These are phyloP conservation scores for Belgica antarctica DNA, from an alignment of 2,888 invertebrate genomes.

Conservation along the genomic window DNA sequence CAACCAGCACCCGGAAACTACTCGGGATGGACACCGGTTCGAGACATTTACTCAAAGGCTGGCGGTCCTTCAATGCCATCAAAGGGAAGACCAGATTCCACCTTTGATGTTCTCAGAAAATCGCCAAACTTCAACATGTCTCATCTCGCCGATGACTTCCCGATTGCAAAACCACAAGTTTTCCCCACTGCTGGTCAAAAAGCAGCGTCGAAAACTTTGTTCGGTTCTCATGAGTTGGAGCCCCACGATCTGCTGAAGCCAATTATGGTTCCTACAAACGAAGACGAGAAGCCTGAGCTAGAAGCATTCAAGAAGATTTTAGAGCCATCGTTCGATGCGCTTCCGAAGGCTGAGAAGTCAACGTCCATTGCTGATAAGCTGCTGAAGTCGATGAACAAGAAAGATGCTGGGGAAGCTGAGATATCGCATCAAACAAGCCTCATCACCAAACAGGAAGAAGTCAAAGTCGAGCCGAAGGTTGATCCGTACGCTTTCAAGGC, in stretches of 20 bases:
- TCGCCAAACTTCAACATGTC: conserved; percentile 55
- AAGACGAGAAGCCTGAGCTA: conserved; percentile 39
- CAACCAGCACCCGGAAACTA: not conserved
- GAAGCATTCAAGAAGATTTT: conserved; percentile 36
- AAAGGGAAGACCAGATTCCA: conserved; percentile 52
- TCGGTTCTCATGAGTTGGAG: not conserved
- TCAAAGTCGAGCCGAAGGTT: not conserved
- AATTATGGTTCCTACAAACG: conserved; percentile 27
- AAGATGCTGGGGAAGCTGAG: conserved; percentile 55
- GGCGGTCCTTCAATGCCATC: conserved; percentile 43
- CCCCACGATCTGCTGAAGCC: conserved; percentile 17
- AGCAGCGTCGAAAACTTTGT: not conserved
- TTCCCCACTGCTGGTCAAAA: not conserved
- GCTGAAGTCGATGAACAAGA: conserved; percentile 60
- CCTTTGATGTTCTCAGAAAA: conserved; percentile 56
- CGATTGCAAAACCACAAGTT: not conserved
- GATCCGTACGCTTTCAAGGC: conserved; percentile 21
- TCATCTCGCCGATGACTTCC: conserved; percentile 4
- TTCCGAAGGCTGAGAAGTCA: conserved; percentile 53
- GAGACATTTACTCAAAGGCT: conserved; percentile 36
- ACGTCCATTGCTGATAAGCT: conserved; percentile 65
- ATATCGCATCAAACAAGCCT: not conserved
- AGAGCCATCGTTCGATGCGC: conserved; percentile 46
- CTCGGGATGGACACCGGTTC: conserved; percentile 1
- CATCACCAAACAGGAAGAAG: not conserved